A percentile compares a stretch with the other conserved stretches of the same genome.
These are phyloP conservation scores for Sicus ferrugineus DNA, from an alignment of 2,888 invertebrate species.

Conservation along the genomic window DNA sequence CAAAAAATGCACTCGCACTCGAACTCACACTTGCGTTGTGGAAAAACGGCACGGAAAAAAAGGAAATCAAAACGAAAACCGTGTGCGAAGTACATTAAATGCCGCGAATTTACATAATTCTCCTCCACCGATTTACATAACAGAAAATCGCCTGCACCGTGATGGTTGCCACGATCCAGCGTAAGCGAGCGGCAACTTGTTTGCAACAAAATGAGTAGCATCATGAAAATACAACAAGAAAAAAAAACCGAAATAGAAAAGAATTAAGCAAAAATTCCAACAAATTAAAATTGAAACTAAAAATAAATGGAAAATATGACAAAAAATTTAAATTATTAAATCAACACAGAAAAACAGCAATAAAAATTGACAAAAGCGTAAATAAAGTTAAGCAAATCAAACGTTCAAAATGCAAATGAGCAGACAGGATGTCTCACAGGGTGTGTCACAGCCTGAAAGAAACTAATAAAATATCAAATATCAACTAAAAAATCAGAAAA, in stretches of 20 bases:
- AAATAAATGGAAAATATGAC: too few relatives aligned
- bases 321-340: background rate
- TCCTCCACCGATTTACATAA: slow-evolving; percentile 31
- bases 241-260: background rate
- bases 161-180: slow-evolving; percentile 19
- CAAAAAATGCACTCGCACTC: background rate
- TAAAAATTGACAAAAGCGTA: slow-evolving; percentile 39
- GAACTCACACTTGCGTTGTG: too few relatives aligned
- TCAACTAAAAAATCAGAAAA: too few relatives aligned
- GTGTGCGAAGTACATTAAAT: background rate
- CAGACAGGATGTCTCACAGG: slow-evolving; percentile 5
- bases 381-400: slow-evolving; percentile 46
- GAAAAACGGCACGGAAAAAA: background rate
- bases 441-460: too few relatives aligned
- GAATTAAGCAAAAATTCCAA: background rate
- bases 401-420: background rate
- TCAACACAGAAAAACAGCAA: background rate
- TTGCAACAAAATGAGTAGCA: background rate
- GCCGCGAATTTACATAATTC: slow-evolving; percentile 30
- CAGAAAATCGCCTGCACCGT: slow-evolving; percentile 21
- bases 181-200: background rate
- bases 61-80: background rate
- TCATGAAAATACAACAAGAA: background rate
- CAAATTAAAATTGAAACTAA: background rate
- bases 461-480: too few relatives aligned